Evolutionary conservation across 2,113 vertebrate species (phyloP).

Genomic region (Neotragus moschatus): DNA sequence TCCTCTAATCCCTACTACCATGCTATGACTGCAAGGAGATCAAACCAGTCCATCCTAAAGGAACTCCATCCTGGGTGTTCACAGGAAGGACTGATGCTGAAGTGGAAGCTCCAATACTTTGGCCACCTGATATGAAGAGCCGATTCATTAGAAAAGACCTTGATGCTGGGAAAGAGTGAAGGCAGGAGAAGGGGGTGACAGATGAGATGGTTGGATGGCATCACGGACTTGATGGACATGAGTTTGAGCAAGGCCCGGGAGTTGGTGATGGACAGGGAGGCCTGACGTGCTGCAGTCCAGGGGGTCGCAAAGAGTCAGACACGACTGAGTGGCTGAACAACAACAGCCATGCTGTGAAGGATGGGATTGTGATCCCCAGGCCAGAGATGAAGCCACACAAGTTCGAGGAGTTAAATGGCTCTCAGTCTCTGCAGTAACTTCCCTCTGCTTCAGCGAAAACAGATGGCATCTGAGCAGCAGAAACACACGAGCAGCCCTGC

Average conservation of each 20-base stretch:
- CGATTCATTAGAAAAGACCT: background rate
- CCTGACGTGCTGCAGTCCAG: background rate
- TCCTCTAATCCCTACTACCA: background rate
- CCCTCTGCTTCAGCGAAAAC: background rate
- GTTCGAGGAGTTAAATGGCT: accelerated
- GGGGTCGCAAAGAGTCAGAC: background rate
- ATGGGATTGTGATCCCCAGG: accelerated
- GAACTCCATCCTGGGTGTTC: background rate
- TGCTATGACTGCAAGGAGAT: background rate
- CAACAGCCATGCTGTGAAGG: background rate
- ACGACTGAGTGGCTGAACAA: accelerated
- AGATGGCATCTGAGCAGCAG: accelerated
- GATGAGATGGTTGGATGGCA: background rate
- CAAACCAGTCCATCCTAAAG: background rate
- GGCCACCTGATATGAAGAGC: background rate
- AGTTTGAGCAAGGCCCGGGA: accelerated
- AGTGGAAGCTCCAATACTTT: background rate
- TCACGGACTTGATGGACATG: background rate
- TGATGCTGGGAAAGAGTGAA: background rate
- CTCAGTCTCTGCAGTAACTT: too few species aligned
- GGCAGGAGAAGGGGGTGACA: background rate
- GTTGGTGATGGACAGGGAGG: background rate
- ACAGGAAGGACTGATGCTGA: background rate
- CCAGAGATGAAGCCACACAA: background rate
- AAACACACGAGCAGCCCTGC: accelerated